Evolutionary conservation across 1,140 invertebrate genomes (phyloP), one percentile per base, ranked within the genome.

Genomic region (Tribolium madens): DNA sequence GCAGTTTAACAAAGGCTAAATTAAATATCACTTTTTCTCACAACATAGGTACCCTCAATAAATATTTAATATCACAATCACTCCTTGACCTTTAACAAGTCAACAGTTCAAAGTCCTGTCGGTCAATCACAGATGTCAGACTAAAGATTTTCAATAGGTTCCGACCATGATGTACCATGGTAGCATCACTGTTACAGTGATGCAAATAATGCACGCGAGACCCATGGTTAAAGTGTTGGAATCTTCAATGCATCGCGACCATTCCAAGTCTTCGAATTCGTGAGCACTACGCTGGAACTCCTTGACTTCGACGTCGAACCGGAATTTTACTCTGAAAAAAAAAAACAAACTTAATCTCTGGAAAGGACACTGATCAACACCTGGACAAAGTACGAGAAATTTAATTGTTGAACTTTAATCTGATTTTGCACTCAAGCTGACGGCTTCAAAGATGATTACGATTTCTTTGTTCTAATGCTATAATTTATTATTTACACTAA

Each of bases 121-220:
- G 68, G 68, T 71, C 18, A 14, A 72, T 72, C 70, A 72, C 70
- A 72, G 47, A 50, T 71, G 69, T 71, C 69, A 1, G 12, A 15
- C 17, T 14, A 48, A 73, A 33, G 13, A 14, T 13, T n/a, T 42
- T 79, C 57, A 79, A 73, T 80, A 76, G 72, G 71, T 18, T 73
- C 81, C 82, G 12, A 82, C 79, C 79, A 87, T 81, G 82, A 88
- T 81, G 79, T 87, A 88, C 87, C 87, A 89, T 9, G 87, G 88
- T 69, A 89, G 78, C 36, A 88, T 83, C 48, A 88, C 81, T 15
- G 87, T 86, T 3, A 87, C 81, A 3, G 87, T 86, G 0, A 88
- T 83, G 70, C 87, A 88, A 31, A 87, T 83, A 31, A 88, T 78
- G 60, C 86, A 87, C 3, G 87, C 87, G 52, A 86, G 84, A 69